Base-by-base conservation (phyloP, 92 coral and sea anemone species). In the Chrysogorgia sp. region DNA sequence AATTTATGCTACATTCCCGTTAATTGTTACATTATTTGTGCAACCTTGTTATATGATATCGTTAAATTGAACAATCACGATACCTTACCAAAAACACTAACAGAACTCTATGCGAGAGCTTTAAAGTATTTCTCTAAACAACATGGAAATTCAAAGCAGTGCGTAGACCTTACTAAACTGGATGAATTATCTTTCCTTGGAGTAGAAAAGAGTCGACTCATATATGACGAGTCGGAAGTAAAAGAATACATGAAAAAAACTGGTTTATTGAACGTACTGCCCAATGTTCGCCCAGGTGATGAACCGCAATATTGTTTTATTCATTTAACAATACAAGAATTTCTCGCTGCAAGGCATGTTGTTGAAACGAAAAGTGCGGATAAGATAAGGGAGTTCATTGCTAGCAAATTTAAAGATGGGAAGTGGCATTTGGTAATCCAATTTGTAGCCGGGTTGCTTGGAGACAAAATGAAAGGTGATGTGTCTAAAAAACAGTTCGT, bases 1-100 rank as follows among this genome's bases (percentile, higher is more conserved):
- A 35, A 84, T 34, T 62, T 84, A 45, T 84, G 88, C 61, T 87
- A 79, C 82, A 72, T 87, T 52, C 90, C 90, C 13, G 90, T 65
- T 0, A 87, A 79, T 77, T 83, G 90, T 70, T 57, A 32, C 45
- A 84, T 87, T 19, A 47, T 87, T 20, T 83, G 86, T 43, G 34
- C 62, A 47, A 34, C 25, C 28, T 40, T 66, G 30, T 14, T 66
- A 0, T 10, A 40, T 1, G 3, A 19, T 13, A 33, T 34, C 0
- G 25, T 3, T 21, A 30, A 37, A 13, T 20, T n/a, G 4, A 5
- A 0, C 1, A 24, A 4, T 66, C 22, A 34, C 29, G n/a, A 21
- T n/a, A 30, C 50, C 45, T 32, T 66, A 6, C 74, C 74, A 41
- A 66, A 49, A 4, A 66, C 74, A 40, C 34, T 66, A 32, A 66